Evolutionary conservation across 2,113 vertebrate genomes (phyloP), one percentile per base, ranked within the genome.

Genomic region (Amblyopsis rosae): DNA sequence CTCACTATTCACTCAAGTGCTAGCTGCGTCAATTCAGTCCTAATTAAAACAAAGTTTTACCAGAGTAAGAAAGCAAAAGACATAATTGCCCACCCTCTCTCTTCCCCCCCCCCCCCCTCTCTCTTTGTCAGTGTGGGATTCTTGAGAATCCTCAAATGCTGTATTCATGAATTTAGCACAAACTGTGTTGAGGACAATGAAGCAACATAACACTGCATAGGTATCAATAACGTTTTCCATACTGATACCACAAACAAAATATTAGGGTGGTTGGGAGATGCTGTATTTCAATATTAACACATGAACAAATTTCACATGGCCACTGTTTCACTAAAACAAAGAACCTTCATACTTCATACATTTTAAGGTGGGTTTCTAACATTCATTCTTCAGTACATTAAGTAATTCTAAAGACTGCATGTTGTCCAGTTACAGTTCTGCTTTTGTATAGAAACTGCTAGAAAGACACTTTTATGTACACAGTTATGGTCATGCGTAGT

Each of bases 51-150:
- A 58, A 58, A 60, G 48, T 55, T 49, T 60, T 66, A 48, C 62
- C 46, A 56, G 58, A 77, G 73, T 59, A 69, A 72, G 50, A 66
- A 82, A 79, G 86, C 83, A 73, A 86, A 75, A 65, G 75, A 73
- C 35, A 8, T 41, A 5, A 41, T 41, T 41, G 6, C 50, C 12
- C 50, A 11, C 50, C 12, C 50, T n/a, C 61, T 69, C 76, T 47
- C 48, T 53, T 12, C 67, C 63, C 33, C 48, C 46, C 33, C 12
- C 15, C 12, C 0, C 59, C 35, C 32, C 70, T 62, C 64, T 73
- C 55, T 75, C 73, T 81, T 71, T 79, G 72, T 80, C 70, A 48
- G 59, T 62, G 32, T 70, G 70, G 61, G 46, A 56, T 68, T 47
- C 83, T 81, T 62, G 16, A 60, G 77, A 64, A 63, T 70, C 59